Evolutionary conservation across 2,797 vertebrate species (phyloP).

Genomic region (Chromis chromis): DNA sequence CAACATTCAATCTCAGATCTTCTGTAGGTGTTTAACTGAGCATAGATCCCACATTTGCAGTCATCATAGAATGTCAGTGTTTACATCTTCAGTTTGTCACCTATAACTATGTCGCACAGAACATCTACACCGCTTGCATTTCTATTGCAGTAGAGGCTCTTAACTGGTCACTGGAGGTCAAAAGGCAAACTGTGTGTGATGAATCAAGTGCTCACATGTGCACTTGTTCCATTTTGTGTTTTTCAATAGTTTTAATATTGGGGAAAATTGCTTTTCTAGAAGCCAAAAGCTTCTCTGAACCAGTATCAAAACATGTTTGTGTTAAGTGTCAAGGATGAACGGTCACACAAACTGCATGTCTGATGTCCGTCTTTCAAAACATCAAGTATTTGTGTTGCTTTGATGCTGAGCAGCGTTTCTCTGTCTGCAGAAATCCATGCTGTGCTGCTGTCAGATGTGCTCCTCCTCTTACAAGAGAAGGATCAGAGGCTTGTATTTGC

Average conservation of each 20-base stretch:
- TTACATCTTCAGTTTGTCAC: background rate
- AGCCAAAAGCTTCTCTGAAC: slow-evolving; percentile 1
- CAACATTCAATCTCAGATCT: too few relatives aligned
- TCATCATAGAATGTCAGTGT: too few relatives aligned
- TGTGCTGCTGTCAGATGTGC: slow-evolving; percentile 91
- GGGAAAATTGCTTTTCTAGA: slow-evolving; percentile 4
- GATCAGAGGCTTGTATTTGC: slow-evolving; percentile 94
- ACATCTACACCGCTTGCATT: background rate
- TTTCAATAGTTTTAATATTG: background rate
- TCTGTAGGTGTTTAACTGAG: too few relatives aligned
- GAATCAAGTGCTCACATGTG: too few relatives aligned
- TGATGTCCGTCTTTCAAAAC: background rate
- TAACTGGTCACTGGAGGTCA: background rate
- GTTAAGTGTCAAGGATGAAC: slow-evolving; percentile 3
- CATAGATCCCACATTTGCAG: too few relatives aligned
- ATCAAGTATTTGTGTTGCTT: background rate
- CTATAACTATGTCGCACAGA: background rate
- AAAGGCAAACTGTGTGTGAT: background rate
- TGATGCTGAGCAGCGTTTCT: slow-evolving; percentile 23
- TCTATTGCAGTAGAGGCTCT: background rate
- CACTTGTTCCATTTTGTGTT: background rate
- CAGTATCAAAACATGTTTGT: slow-evolving; percentile 4
- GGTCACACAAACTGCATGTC: background rate
- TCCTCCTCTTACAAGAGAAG: slow-evolving; percentile 97
- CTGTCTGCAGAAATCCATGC: slow-evolving; percentile 87